Percentiles rank a stretch among this genome's conserved stretches.
These are phyloP conservation scores for Gila orcuttii DNA, from an alignment of 2,113 vertebrate species.

Conservation along the genomic window DNA sequence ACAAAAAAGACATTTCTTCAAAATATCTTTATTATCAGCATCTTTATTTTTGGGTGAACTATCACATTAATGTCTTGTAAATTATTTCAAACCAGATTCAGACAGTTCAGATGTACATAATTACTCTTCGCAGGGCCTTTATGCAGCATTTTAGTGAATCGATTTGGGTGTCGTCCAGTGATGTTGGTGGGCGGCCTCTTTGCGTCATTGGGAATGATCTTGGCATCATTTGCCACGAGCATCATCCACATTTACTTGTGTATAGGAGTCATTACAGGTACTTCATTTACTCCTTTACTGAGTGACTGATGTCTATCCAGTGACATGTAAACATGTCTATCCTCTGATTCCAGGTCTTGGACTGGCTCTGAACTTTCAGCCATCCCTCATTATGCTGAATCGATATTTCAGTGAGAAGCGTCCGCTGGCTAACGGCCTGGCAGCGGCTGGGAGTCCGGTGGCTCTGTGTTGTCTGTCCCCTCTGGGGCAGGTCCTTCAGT, in stretches of 20 bases:
- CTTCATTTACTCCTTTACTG: neutral
- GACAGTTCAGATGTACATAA: neutral
- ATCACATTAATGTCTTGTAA: neutral
- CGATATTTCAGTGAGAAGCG: conserved; percentile 90
- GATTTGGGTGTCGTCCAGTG: conserved; percentile 82
- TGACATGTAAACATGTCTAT: neutral
- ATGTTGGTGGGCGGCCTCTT: conserved; percentile 90
- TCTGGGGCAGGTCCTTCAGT: conserved; percentile 88
- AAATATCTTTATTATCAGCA: neutral
- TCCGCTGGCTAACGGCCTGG: conserved; percentile 89
- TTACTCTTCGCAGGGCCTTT: conserved; percentile 73
- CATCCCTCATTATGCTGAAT: conserved; percentile 95
- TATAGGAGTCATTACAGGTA: conserved; percentile 89
- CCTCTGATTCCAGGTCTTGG: conserved; percentile 81
- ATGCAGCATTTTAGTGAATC: conserved; percentile 82
- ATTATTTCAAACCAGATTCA: neutral
- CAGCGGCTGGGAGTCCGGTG: conserved; percentile 90
- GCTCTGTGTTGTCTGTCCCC: conserved; percentile 91
- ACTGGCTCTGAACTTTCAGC: conserved; percentile 93
- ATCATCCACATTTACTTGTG: conserved; percentile 88
- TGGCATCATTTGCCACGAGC: conserved; percentile 85
- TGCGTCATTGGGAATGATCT: conserved; percentile 89
- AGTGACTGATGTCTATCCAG: neutral
- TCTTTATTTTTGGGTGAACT: neutral
- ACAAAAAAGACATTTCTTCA: neutral